These are phyloP conservation scores for Dryobota labecula DNA, from an alignment of 2,888 invertebrate species.

Conservation along the genomic window DNA sequence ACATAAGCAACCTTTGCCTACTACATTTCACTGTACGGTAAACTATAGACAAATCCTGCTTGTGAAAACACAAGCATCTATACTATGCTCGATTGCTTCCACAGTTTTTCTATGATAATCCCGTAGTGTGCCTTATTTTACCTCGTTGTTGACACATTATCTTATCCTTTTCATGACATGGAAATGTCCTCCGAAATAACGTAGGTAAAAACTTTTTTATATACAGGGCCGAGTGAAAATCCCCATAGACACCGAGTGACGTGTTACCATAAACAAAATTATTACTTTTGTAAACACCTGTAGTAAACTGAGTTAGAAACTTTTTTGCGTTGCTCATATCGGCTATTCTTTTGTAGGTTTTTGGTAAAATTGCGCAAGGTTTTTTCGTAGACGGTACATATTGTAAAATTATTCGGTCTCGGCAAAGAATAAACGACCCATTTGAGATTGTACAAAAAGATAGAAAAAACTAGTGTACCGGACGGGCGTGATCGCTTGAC, in stretches of 20 bases:
- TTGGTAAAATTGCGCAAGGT: too few species aligned
- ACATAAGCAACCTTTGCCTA: background rate
- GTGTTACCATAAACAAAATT: slow-evolving; percentile 56
- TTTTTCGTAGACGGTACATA: background rate
- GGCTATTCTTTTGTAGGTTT: slow-evolving; percentile 14
- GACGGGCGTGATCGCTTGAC: too few species aligned
- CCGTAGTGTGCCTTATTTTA: slow-evolving; percentile 15
- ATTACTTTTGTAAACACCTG: slow-evolving; percentile 54
- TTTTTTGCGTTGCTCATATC: slow-evolving; percentile 43
- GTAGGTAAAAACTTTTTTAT: slow-evolving; percentile 39
- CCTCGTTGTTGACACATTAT: slow-evolving; percentile 20
- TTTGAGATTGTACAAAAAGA: slow-evolving; percentile 1
- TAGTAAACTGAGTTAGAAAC: slow-evolving; percentile 53
- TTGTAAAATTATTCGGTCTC: slow-evolving; percentile 1
- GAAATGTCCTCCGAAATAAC: slow-evolving; percentile 26
- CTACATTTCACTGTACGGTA: background rate
- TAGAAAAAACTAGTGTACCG: too few species aligned
- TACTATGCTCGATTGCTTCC: too few species aligned
- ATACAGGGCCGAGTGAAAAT: slow-evolving; percentile 26
- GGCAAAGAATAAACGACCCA: background rate
- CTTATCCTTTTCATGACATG: slow-evolving; percentile 32
- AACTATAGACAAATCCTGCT: background rate
- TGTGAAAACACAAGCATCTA: too few species aligned
- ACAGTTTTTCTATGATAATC: background rate
- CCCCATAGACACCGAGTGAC: slow-evolving; percentile 50